A percentile compares a stretch with the other conserved stretches of the same genome.
phyloP scores from a whole-genome alignment of 2,113 vertebrate species.

The Machaerirhynchus nigripectus region DNA sequence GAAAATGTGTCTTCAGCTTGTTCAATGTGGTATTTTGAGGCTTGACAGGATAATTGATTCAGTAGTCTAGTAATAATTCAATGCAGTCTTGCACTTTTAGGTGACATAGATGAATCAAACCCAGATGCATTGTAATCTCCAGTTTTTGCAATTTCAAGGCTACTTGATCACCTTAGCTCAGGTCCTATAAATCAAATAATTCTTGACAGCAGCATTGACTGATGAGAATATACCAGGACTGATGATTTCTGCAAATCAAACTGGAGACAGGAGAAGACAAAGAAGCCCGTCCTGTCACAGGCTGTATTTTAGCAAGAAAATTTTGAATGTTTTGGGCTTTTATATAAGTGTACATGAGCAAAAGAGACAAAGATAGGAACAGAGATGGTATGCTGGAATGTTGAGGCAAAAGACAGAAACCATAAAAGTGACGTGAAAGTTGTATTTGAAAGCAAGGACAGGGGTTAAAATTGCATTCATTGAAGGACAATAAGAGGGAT shows the following conservation, averaged over 20 bases:
- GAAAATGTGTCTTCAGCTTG: background rate
- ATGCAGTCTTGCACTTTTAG: background rate
- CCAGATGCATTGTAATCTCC: background rate
- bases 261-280: background rate
- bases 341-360: background rate
- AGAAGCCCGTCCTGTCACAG: background rate
- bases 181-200: background rate
- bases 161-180: background rate
- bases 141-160: slow-evolving; percentile 9
- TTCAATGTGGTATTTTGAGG: background rate
- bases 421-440: background rate
- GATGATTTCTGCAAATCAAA: slow-evolving; percentile 5
- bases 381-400: background rate
- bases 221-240: background rate
- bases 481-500: background rate
- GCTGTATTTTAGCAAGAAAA: background rate
- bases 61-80: background rate
- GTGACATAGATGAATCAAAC: background rate
- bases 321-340: background rate
- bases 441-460: background rate
- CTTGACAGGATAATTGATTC: slow-evolving; percentile 17
- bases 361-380: background rate
- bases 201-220: background rate
- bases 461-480: background rate
- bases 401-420: background rate